phyloP scores from a whole-genome alignment of 2,797 vertebrate genomes.

The Manis pentadactyla region DNA sequence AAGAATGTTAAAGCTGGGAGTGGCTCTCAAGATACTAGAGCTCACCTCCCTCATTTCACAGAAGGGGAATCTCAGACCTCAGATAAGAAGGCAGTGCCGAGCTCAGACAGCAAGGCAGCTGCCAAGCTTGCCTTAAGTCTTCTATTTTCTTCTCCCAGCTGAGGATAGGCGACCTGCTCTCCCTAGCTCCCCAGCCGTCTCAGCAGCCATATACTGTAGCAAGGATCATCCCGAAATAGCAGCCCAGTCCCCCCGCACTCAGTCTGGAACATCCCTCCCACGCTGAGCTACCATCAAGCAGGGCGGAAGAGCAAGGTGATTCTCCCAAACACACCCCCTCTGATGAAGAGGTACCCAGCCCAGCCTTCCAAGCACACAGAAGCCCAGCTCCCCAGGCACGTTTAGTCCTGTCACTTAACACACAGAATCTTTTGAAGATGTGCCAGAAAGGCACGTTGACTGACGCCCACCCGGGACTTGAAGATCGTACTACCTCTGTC shows the following conservation, averaged over 20 bases:
- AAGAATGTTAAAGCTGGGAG: slow-evolving; percentile 60
- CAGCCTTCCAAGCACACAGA: not conserved
- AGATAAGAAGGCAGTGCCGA: not conserved
- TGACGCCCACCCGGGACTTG: not conserved
- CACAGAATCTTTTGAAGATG: not conserved
- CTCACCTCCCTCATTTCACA: slow-evolving; percentile 11
- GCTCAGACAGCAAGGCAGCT: not conserved
- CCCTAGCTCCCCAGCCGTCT: not conserved
- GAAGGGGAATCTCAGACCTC: not conserved
- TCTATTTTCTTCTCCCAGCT: not conserved
- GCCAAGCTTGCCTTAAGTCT: not conserved
- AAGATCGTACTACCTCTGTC: not conserved
- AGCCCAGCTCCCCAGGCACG: not conserved
- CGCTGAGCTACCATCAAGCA: not conserved
- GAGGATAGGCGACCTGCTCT: not conserved
- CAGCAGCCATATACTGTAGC: not conserved
- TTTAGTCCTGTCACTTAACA: not conserved
- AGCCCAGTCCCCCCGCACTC: not conserved
- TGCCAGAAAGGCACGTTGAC: not conserved
- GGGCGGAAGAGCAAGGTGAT: not conserved
- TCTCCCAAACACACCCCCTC: not conserved
- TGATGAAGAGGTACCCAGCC: not conserved
- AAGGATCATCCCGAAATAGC: not conserved
- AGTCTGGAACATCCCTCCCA: not conserved
- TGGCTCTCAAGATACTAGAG: not conserved